Percentiles rank a stretch among this genome's conserved stretches.
Conservation (phyloP, 2,888 invertebrate species). For the Drosophila greeni region DNA sequence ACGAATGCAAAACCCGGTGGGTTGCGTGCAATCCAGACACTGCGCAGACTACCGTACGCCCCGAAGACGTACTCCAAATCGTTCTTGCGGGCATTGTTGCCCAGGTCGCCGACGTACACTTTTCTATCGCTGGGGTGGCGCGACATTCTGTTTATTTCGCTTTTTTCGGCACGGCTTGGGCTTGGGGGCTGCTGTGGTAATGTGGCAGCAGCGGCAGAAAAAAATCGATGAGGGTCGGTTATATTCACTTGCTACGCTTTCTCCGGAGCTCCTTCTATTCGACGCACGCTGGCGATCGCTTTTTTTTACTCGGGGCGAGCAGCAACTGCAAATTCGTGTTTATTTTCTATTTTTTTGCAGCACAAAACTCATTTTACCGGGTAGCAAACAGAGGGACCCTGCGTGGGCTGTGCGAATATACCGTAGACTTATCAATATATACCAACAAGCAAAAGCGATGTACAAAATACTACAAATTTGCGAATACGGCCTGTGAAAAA, state of each 20-base stretch:
- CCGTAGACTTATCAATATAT: background rate
- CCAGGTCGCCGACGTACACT: conserved; percentile 97
- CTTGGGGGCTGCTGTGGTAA: conserved; percentile 50
- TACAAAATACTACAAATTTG: background rate
- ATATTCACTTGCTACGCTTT: conserved; percentile 43
- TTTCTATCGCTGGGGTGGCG: conserved; percentile 89
- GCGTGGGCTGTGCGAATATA: conserved; percentile 12
- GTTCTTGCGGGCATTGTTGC: conserved; percentile 93
- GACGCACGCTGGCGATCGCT: conserved; percentile 35
- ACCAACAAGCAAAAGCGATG: background rate
- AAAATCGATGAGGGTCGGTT: conserved; percentile 64
- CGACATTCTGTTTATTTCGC: conserved; percentile 58
- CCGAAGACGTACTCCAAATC: conserved; percentile 96
- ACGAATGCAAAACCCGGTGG: conserved; percentile 95
- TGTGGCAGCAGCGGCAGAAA: conserved; percentile 59
- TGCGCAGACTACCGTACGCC: conserved; percentile 93
- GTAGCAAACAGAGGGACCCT: conserved; percentile 42
- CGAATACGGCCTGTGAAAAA: background rate
- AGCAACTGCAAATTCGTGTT: conserved; percentile 28
- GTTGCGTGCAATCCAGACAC: conserved; percentile 98
- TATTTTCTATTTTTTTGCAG: conserved; percentile 60
- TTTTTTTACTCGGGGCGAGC: conserved; percentile 46
- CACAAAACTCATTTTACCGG: conserved; percentile 68
- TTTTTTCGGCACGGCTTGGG: conserved; percentile 24
- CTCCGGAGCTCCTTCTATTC: conserved; percentile 39